Evolutionary conservation across 2,888 invertebrate genomes (phyloP), one percentile per base, ranked within the genome.

Genomic region (Cheilosia impressa): DNA sequence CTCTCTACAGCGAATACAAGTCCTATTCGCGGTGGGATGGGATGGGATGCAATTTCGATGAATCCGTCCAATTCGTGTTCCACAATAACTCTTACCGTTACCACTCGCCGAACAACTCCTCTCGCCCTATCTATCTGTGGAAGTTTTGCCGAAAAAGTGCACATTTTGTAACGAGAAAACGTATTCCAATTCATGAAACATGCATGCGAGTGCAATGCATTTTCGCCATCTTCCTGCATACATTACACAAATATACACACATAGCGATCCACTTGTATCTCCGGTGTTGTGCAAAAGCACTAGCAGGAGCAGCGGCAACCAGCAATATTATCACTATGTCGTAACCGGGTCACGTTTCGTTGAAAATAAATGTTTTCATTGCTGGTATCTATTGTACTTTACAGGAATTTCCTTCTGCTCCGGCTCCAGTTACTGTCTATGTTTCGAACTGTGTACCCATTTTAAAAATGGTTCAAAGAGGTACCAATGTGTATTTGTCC

Each of bases 131-230:
- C 47, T 15, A 38, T 22, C 31, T 63, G 41, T 71, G 9, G 22
- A 50, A 52, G 22, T 53, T 53, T 60, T 50, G 38, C 76, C 72
- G 55, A 77, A 81, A 81, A 85, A 72, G 62, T 76, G 66, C 76
- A 72, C 85, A 85, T 85, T 73, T 72, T 85, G 85, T 85, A 85
- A 85, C 81, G 85, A 85, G 85, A 85, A 85, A 85, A 85, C 85
- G 85, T 85, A 85, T 81, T 85, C 76, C 85, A 85, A 85, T 81
- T 85, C 85, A 85, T 85, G 85, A 85, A 85, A 85, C 85, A 85
- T 85, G 85, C 85, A 85, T 85, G 76, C 80, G 43, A 85, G 63
- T 68, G 85, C 76, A 77, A 81, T 85, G 85, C 72, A 81, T 81
- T 85, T 85, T 81, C 68, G 68, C 81, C 81, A 80, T 77, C 76